Conservation (phyloP, 2,888 invertebrate species). For the Liodrosophila aerea region DNA sequence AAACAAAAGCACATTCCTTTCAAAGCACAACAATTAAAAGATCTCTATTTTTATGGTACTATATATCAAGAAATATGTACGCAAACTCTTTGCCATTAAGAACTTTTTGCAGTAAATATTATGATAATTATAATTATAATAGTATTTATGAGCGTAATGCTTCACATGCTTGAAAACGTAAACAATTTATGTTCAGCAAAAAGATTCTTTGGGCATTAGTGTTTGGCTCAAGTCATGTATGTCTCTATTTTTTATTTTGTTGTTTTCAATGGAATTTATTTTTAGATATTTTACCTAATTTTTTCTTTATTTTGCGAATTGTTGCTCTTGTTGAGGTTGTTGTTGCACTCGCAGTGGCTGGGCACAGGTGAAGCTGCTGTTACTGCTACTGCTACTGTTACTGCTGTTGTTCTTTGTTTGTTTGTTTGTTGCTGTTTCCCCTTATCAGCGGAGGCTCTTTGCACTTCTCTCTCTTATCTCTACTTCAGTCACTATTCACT, state of each 20-base stretch:
- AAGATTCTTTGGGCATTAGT: conserved; percentile 35
- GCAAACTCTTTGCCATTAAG: conserved; percentile 32
- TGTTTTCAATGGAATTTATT: conserved; percentile 68
- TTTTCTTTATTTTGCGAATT: conserved; percentile 66
- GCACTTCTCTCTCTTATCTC: too few relatives aligned
- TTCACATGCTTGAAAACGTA: too few relatives aligned
- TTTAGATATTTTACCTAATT: conserved; percentile 81
- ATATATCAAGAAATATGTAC: conserved; percentile 20
- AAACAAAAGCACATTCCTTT: conserved; percentile 74
- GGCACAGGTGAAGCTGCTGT: conserved; percentile 29
- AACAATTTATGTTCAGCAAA: neutral
- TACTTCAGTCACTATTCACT: too few relatives aligned
- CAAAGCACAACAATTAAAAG: conserved; percentile 70
- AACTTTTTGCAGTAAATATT: conserved; percentile 35
- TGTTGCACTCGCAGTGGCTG: conserved; percentile 35
- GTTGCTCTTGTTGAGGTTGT: conserved; percentile 28
- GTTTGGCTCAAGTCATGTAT: conserved; percentile 27
- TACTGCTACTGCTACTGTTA: conserved; percentile 40
- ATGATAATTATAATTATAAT: neutral
- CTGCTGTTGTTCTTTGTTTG: conserved; percentile 20
- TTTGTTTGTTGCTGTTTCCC: conserved; percentile 40
- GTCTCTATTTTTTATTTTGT: conserved; percentile 47
- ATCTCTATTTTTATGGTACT: conserved; percentile 14
- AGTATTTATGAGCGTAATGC: neutral
- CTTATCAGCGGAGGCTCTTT: neutral